Base-by-base conservation (phyloP, 1,140 invertebrate genomes). In the Lordiphosa stackelbergi region DNA sequence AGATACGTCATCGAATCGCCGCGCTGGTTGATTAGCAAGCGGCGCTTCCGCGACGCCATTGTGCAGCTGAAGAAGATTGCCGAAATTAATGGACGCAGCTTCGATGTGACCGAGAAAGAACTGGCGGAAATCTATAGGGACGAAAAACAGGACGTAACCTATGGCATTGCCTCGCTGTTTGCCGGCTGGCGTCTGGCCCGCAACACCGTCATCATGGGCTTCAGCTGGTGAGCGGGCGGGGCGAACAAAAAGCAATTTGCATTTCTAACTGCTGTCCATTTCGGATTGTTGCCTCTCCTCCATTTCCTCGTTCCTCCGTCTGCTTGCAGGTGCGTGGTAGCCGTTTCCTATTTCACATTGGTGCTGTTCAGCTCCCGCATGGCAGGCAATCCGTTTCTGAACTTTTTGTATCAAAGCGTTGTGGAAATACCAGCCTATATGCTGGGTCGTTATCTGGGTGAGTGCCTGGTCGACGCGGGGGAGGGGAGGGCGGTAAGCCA, bases 331-430 rank as follows among this genome's bases (percentile, higher is more conserved):
- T 84, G 90, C 51, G 89, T 90, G 42, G 90, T 91, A 56, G 88
- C 89, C 28, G 73, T 92, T 57, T 89, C 90, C 45, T 93, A 93
- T 85, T 91, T 91, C 56, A 90, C 90, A 7, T 77, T 93, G 41
- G 85, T 91, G 5, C 87, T 93, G 34, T 92, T 91, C 69, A 89
- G 91, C 3, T 91, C 89, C 62, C 91, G 91, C 55, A 85, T 92
- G 71, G 88, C 89, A 37, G 92, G 91, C 38, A 93, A 93, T 86
- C 91, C 92, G 13, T 93, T 93, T 74, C 72, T 93, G 38, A 93
- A 93, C 84, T 93, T 92, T 85, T 89, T 92, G 53, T 89, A 91
- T 63, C 90, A 93, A 71, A 89, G 90, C 46, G 56, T 92, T 4
- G 89, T 90, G 12, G 92, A 93, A 79, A 85, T 93, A 7, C 92